Conservation (phyloP, 2,888 invertebrate species). For the Phortica magna region DNA sequence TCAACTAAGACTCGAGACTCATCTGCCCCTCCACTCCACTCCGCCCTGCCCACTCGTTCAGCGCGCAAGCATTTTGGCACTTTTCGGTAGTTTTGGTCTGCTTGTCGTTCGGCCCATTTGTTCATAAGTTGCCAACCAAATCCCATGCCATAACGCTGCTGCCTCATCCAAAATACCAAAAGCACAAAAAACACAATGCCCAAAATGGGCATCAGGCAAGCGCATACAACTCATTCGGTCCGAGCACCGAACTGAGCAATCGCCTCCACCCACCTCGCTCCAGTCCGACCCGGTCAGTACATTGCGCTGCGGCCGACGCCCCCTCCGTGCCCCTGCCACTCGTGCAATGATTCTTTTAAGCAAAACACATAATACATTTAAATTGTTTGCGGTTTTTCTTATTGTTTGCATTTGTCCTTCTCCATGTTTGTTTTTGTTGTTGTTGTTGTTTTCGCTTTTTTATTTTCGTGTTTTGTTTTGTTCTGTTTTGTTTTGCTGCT, state of each 20-base stretch:
- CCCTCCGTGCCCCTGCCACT: constrained; percentile 39
- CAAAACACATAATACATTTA: constrained; percentile 70
- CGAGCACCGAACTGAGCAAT: neutral
- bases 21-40: no score
- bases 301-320: neutral
- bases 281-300: no score
- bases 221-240: neutral
- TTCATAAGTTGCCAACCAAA: constrained; percentile 2
- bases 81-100: neutral
- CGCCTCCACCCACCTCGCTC: no score
- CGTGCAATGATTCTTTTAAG: constrained; percentile 47
- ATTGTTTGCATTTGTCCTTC: constrained; percentile 63
- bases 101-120: constrained; percentile 15
- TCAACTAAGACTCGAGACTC: constrained; percentile 5
- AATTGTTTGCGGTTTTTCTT: constrained; percentile 69
- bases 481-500: neutral
- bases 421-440: constrained; percentile 2
- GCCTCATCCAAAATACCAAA: neutral
- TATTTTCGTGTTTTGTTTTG: neutral
- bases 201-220: neutral
- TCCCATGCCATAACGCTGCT: neutral
- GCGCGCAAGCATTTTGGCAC: neutral
- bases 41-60: no score
- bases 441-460: neutral
- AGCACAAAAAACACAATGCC: no score